Evolutionary conservation across 2,888 invertebrate genomes (phyloP), one percentile per base, ranked within the genome.

Genomic region (Eupithecia subumbrata): DNA sequence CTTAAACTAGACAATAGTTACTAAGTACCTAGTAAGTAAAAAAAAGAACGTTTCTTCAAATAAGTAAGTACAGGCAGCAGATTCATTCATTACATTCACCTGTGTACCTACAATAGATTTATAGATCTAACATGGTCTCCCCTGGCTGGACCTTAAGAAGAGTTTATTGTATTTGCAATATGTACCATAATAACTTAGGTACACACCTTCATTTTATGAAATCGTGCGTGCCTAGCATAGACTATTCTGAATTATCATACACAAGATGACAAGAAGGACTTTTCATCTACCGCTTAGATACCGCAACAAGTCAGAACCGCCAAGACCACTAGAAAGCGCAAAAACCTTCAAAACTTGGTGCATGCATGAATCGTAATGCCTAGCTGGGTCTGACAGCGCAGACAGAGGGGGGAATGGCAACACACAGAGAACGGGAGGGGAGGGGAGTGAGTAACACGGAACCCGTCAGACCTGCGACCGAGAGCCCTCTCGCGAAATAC

Each of bases 401-500:
- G 91, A 90, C 88, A 85, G 70, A 68, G 78, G 82, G 84, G 82
- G 81, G 84, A 78, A 79, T 79, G 85, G 82, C 79, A 74, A 78
- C 72, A 71, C 72, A 69, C 30, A 30, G 30, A 30, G 2, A 80
- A 74, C 83, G 82, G 83, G 75, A 82, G 79, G 78, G 82, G 85
- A 84, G 86, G 83, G 82, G 77, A 74, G 81, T 82, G 93, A 82
- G 94, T 94, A 94, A 94, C 93, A 94, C 94, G 91, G 94, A 94
- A 92, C 94, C 94, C 86, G 94, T 93, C 92, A 88, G 88, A 93
- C 93, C 90, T 91, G 92, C 52, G 89, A 84, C 88, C 87, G 87
- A 86, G 86, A 86, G 83, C 86, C 86, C 84, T 86, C 89, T 92
- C 90, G 94, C 94, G 89, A 93, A 94, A 93, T 93, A 88, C 90